These are phyloP conservation scores for Chalcosyrphus nemorum DNA, from an alignment of 2,888 invertebrate genomes.

Conservation along the genomic window DNA sequence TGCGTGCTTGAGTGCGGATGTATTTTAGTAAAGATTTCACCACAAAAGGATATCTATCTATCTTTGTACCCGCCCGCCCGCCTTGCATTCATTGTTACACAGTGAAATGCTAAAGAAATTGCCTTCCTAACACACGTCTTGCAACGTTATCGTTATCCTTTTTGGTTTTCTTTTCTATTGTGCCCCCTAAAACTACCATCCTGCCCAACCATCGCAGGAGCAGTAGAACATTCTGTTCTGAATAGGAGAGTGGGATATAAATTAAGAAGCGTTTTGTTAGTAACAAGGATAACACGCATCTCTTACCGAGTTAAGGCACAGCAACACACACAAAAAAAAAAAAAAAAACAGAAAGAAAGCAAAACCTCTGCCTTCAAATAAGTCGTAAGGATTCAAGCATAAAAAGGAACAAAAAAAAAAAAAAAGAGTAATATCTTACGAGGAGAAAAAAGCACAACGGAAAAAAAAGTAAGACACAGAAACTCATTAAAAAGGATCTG, in stretches of 20 bases:
- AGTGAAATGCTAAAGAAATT: slow-evolving; percentile 29
- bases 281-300: slow-evolving; percentile 51
- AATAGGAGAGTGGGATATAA: slow-evolving; percentile 28
- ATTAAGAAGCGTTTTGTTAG: slow-evolving; percentile 47
- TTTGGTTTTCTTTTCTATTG: neutral
- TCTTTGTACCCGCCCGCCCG: neutral
- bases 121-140: slow-evolving; percentile 28
- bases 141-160: slow-evolving; percentile 20
- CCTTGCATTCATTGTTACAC: slow-evolving; percentile 39
- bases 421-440: neutral
- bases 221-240: neutral
- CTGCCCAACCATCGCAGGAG: neutral
- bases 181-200: neutral
- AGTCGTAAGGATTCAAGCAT: neutral
- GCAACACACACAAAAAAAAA: neutral
- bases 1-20: neutral
- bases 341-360: neutral
- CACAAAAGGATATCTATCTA: slow-evolving; percentile 43
- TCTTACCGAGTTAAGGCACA: neutral
- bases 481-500: slow-evolving; percentile 60
- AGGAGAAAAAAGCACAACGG: neutral
- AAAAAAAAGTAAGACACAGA: slow-evolving; percentile 10
- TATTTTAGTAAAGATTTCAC: slow-evolving; percentile 3
- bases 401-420: neutral
- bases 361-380: neutral